Base-by-base conservation (phyloP, 2,888 invertebrate species). In the Tolmerus cingulatus region DNA sequence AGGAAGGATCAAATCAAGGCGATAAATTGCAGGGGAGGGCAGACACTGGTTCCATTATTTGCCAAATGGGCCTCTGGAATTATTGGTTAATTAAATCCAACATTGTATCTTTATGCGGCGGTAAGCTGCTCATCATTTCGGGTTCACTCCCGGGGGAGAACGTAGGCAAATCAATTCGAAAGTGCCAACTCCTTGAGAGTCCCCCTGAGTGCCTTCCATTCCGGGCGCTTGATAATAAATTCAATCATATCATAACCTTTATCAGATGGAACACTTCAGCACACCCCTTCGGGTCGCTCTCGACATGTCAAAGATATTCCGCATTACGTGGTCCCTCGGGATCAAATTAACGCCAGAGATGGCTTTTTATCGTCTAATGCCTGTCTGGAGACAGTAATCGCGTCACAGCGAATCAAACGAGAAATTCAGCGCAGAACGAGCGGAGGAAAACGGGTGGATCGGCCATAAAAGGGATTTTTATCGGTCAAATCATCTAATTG, bases 311-410 rank as follows among this genome's bases (percentile, higher is more conserved):
- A 74, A 85, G 74, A 74, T 85, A 74, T 74, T 46, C 85, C 40
- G 46, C 74, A 85, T 85, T 85, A 85, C 37, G n/a, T 66, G 79
- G 85, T 89, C 90, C 86, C 89, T 27, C 5, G 90, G 89, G 90
- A 89, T 88, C 89, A 89, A 90, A 90, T 90, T 90, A 90, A 89
- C 90, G 88, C 89, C 88, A 74, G 87, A 89, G 90, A 89, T 90
- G 89, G 89, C 89, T 89, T 89, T 89, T 89, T 89, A 89, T 88
- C 89, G 86, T 84, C 43, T 86, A 86, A 86, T 87, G 87, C 87
- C 88, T 78, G 30, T 79, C 77, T 40, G 40, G 78, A 46, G 85
- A 77, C 78, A 55, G 51, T 86, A 37, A 86, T 87, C 87, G 88
- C 88, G 89, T 88, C 89, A 88, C 51, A 40, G n/a, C 46, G 77